phyloP scores from a whole-genome alignment of 2,888 invertebrate genomes.

The Caenorhabditis japonica region DNA sequence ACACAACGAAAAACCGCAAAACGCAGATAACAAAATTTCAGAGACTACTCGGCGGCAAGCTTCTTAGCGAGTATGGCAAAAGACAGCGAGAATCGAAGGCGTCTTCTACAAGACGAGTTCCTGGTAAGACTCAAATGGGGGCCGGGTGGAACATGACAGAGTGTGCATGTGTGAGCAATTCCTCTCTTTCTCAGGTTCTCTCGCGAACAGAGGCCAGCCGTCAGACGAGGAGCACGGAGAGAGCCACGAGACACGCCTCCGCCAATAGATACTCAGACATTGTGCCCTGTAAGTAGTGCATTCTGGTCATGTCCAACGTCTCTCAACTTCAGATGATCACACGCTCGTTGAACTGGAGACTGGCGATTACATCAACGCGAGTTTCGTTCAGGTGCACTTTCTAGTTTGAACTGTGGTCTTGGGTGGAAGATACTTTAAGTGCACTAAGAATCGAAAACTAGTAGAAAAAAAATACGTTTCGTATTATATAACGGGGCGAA shows the following conservation, averaged over 20 bases:
- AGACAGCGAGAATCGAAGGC: constrained; percentile 25
- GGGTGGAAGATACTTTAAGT: too few relatives aligned
- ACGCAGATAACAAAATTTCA: too few relatives aligned
- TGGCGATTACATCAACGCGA: constrained; percentile 50
- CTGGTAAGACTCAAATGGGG: constrained; percentile 20
- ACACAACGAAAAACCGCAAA: too few relatives aligned
- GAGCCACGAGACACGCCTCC: constrained; percentile 34
- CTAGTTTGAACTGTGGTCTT: constrained; percentile 14
- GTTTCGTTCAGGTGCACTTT: constrained; percentile 53
- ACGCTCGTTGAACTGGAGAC: constrained; percentile 40
- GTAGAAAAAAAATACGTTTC: too few relatives aligned
- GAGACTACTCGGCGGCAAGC: constrained; percentile 53
- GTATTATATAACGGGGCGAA: too few relatives aligned
- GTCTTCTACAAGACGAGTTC: constrained; percentile 52
- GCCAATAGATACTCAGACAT: constrained; percentile 55
- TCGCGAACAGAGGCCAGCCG: constrained; percentile 48
- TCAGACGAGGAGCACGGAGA: constrained; percentile 38
- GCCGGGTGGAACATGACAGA: not conserved
- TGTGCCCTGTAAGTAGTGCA: constrained; percentile 48
- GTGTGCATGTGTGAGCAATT: not conserved
- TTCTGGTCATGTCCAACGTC: too few relatives aligned
- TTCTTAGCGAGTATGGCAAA: constrained; percentile 41
- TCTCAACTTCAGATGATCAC: constrained; percentile 57
- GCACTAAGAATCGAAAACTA: too few relatives aligned
- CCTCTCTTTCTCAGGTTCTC: constrained; percentile 28